phyloP scores from a whole-genome alignment of 2,113 vertebrate genomes.

The Isurus oxyrinchus region DNA sequence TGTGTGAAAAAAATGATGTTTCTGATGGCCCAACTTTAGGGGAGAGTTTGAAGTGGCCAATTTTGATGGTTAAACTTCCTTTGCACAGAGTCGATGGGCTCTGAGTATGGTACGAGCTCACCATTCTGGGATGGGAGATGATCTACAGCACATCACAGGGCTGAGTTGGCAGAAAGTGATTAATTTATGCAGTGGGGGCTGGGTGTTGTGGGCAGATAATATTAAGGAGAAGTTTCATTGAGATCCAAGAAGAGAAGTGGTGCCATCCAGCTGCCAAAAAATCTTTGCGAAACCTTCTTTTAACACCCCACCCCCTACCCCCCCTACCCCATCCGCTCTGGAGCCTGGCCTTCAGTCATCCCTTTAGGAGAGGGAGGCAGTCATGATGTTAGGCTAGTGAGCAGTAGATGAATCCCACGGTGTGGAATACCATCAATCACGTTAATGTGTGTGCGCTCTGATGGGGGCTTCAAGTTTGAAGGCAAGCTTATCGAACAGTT shows the following conservation, averaged over 20 bases:
- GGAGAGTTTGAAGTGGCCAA: not conserved
- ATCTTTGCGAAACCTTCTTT: not conserved
- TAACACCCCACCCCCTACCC: not conserved
- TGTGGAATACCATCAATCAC: too few species aligned
- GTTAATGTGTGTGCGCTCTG: too few species aligned
- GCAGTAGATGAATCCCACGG: not conserved
- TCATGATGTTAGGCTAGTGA: not conserved
- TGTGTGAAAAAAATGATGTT: not conserved
- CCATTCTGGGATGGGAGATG: not conserved
- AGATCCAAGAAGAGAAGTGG: not conserved
- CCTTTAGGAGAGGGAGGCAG: not conserved
- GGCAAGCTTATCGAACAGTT: too few species aligned
- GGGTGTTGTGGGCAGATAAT: not conserved
- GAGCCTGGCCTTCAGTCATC: not conserved
- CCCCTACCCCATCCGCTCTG: too few species aligned
- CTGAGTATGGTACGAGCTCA: not conserved
- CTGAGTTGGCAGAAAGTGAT: not conserved
- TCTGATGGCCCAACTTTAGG: not conserved
- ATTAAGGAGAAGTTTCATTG: not conserved
- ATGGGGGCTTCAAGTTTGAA: too few species aligned
- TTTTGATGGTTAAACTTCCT: not conserved
- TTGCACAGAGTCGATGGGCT: not conserved
- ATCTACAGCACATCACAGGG: not conserved
- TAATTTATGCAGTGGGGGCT: not conserved
- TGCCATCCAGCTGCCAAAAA: not conserved